These are phyloP conservation scores for Eueremaeus valkanovi DNA, from an alignment of 2,888 invertebrate species.

Conservation along the genomic window DNA sequence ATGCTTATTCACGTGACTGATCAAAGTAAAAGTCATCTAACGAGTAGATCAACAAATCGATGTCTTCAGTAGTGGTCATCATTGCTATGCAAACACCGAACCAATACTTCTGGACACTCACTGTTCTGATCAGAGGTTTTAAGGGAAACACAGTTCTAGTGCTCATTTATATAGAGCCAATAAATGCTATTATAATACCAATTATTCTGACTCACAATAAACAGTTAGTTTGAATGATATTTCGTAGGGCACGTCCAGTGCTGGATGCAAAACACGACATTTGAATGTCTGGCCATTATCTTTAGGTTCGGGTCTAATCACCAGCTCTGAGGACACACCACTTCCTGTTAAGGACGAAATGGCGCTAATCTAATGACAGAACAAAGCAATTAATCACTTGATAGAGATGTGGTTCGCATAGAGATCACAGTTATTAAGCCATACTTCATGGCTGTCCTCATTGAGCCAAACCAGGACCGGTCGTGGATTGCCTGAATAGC, in stretches of 20 bases:
- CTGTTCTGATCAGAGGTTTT: not conserved
- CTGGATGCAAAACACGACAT: slow-evolving; percentile 40
- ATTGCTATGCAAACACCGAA: slow-evolving; percentile 6
- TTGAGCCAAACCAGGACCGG: slow-evolving; percentile 45
- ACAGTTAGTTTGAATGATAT: slow-evolving; percentile 40
- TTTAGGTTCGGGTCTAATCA: slow-evolving; percentile 44
- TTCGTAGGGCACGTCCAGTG: slow-evolving; percentile 39
- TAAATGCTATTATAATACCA: slow-evolving; percentile 5
- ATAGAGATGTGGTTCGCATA: slow-evolving; percentile 33
- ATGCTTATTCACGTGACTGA: slow-evolving; percentile 2
- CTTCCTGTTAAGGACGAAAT: slow-evolving; percentile 42
- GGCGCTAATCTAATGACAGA: slow-evolving; percentile 44
- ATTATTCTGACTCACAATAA: slow-evolving; percentile 39
- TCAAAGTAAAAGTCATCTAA: not conserved
- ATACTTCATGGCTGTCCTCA: slow-evolving; percentile 44
- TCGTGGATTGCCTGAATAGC: slow-evolving; percentile 45
- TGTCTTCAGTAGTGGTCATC: slow-evolving; percentile 7
- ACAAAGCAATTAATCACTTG: slow-evolving; percentile 15
- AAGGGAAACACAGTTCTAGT: not conserved
- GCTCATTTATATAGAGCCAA: not conserved
- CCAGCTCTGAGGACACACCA: slow-evolving; percentile 43
- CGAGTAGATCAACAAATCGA: slow-evolving; percentile 1
- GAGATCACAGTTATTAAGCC: slow-evolving; percentile 9
- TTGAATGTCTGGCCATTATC: slow-evolving; percentile 42
- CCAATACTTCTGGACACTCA: not conserved